These are phyloP conservation scores for Pycnomerus fuliginosus DNA, from an alignment of 2,888 invertebrate species.

Conservation along the genomic window DNA sequence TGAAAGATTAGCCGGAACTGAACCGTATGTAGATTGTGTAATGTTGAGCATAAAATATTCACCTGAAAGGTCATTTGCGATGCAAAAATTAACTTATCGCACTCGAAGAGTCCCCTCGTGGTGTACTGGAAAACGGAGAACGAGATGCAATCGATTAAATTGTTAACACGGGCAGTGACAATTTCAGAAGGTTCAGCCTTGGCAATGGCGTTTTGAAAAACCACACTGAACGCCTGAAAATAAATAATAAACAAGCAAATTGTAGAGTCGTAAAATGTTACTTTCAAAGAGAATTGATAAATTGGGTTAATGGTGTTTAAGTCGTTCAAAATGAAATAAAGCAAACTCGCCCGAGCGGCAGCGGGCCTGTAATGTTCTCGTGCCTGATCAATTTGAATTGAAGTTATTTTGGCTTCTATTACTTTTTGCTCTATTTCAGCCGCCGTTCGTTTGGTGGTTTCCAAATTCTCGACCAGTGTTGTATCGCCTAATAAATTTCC, in stretches of 20 bases:
- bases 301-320: slow-evolving; percentile 95
- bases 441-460: slow-evolving; percentile 93
- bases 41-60: slow-evolving; percentile 7
- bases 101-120: slow-evolving; percentile 90
- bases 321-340: slow-evolving; percentile 95
- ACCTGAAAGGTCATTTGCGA: slow-evolving; percentile 96
- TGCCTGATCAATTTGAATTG: slow-evolving; percentile 88
- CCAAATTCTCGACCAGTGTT: slow-evolving; percentile 92
- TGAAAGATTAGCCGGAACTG: too few relatives aligned
- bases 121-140: slow-evolving; percentile 95
- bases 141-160: slow-evolving; percentile 92
- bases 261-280: slow-evolving; percentile 40
- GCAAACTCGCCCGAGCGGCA: slow-evolving; percentile 86
- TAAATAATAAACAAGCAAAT: slow-evolving; percentile 8
- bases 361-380: slow-evolving; percentile 86
- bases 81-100: slow-evolving; percentile 93
- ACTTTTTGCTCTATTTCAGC: slow-evolving; percentile 95
- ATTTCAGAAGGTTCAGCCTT: slow-evolving; percentile 80
- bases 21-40: too few relatives aligned
- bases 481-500: slow-evolving; percentile 93
- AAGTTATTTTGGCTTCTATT: slow-evolving; percentile 88
- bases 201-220: slow-evolving; percentile 94
- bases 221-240: slow-evolving; percentile 92
- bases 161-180: slow-evolving; percentile 75
- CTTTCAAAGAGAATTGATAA: slow-evolving; percentile 96